Evolutionary conservation across 53 echinoderm and acorn worm species (phyloP).

Genomic region (Paelopatides confundens): DNA sequence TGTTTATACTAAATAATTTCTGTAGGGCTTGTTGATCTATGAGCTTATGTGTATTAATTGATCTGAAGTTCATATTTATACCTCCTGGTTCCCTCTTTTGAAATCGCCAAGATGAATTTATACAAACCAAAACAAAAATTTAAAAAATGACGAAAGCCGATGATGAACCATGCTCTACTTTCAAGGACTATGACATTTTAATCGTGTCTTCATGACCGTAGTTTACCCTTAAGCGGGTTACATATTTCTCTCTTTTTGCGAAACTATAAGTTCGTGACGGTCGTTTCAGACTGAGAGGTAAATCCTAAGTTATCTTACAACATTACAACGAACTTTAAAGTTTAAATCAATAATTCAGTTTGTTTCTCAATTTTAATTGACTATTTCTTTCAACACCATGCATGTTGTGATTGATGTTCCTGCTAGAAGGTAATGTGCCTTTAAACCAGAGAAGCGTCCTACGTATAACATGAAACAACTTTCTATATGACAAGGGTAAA

Average conservation of each 20-base stretch:
- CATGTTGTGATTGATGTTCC: no score
- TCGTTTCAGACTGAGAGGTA: no score
- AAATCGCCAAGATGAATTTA: neutral
- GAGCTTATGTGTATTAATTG: neutral
- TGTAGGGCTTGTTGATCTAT: neutral
- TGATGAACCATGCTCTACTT: neutral
- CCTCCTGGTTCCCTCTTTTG: neutral
- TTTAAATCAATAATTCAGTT: no score
- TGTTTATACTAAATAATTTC: neutral
- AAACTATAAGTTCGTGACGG: no score
- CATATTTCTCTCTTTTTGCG: neutral
- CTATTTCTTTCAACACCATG: no score
- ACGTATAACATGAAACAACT: no score
- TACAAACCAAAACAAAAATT: neutral
- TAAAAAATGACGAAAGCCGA: constrained; percentile 1
- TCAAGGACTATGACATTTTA: neutral
- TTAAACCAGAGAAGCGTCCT: no score
- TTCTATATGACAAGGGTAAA: no score
- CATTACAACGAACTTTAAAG: no score
- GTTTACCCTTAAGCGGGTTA: neutral
- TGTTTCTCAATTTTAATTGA: no score
- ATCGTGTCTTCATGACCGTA: constrained; percentile 11
- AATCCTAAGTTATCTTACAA: no score
- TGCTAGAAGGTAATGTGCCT: no score
- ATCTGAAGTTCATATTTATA: neutral